A percentile compares a stretch with the other conserved stretches of the same genome.
Conservation (phyloP, 1,140 invertebrate genomes). For the Drosophila navojoa region DNA sequence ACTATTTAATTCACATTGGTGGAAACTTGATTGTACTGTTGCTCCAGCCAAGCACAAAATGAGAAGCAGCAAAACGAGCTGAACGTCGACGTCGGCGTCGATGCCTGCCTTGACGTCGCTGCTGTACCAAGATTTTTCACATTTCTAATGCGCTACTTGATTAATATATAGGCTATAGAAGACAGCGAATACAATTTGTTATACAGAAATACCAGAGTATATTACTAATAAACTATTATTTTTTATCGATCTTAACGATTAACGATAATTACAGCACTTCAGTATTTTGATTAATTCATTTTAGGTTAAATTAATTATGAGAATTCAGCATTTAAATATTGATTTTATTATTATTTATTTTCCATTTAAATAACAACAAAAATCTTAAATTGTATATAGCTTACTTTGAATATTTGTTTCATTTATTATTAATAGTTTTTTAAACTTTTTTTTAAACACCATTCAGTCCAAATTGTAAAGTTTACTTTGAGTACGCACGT, state of each 20-base stretch:
- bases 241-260: neutral
- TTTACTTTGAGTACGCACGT: constrained; percentile 5
- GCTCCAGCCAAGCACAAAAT: constrained; percentile 65
- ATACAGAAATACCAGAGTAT: neutral
- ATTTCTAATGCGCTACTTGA: constrained; percentile 48
- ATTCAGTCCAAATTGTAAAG: neutral
- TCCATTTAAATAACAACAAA: no score
- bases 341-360: no score
- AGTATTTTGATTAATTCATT: no score
- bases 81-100: constrained; percentile 27
- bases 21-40: constrained; percentile 79
- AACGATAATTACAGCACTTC: no score
- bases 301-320: no score
- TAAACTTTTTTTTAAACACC: no score
- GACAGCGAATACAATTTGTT: neutral
- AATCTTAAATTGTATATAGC: no score
- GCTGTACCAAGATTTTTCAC: constrained; percentile 40
- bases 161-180: constrained; percentile 7
- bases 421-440: no score
- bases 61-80: constrained; percentile 52
- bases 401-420: no score
- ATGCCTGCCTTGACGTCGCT: constrained; percentile 33
- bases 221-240: neutral
- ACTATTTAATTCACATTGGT: constrained; percentile 81
- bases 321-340: no score